A percentile compares a stretch with the other conserved stretches of the same genome.
Conservation (phyloP, 2,797 vertebrate genomes). For the Garrulus glandarius region DNA sequence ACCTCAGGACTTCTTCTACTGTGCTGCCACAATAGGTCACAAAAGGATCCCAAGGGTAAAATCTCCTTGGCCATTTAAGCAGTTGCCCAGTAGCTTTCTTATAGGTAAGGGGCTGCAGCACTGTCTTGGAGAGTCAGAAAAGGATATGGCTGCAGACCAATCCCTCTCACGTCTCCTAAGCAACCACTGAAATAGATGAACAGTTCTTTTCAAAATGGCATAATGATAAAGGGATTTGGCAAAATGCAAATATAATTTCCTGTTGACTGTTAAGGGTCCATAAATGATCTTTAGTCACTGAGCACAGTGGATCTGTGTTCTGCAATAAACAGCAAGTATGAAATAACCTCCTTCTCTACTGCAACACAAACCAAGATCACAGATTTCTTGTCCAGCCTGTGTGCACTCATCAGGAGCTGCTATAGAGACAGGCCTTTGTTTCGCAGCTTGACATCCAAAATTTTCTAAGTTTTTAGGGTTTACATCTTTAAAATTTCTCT, state of each 20-base stretch:
- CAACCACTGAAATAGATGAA: slow-evolving; percentile 42
- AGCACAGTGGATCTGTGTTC: slow-evolving; percentile 56
- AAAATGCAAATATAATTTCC: slow-evolving; percentile 42
- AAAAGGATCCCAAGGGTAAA: neutral
- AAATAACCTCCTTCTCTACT: slow-evolving; percentile 22
- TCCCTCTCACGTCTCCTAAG: slow-evolving; percentile 22
- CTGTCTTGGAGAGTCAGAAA: neutral
- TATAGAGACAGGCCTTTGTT: neutral
- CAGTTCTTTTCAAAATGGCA: slow-evolving; percentile 27
- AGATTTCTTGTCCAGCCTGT: neutral
- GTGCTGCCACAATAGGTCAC: neutral
- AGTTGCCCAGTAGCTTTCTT: neutral
- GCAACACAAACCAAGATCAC: neutral
- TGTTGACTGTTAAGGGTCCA: slow-evolving; percentile 36
- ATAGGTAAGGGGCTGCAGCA: neutral
- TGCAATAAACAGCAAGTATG: slow-evolving; percentile 23
- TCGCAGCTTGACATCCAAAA: neutral
- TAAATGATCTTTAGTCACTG: slow-evolving; percentile 42
- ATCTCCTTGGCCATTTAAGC: neutral
- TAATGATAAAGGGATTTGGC: slow-evolving; percentile 31
- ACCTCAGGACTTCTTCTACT: neutral
- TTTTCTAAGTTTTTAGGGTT: neutral
- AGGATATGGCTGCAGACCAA: neutral
- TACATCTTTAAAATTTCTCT: neutral
- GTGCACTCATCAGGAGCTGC: neutral